Percentiles rank a stretch among this genome's conserved stretches.
phyloP scores from a whole-genome alignment of 2,797 vertebrate species.

The Balearica regulorum region DNA sequence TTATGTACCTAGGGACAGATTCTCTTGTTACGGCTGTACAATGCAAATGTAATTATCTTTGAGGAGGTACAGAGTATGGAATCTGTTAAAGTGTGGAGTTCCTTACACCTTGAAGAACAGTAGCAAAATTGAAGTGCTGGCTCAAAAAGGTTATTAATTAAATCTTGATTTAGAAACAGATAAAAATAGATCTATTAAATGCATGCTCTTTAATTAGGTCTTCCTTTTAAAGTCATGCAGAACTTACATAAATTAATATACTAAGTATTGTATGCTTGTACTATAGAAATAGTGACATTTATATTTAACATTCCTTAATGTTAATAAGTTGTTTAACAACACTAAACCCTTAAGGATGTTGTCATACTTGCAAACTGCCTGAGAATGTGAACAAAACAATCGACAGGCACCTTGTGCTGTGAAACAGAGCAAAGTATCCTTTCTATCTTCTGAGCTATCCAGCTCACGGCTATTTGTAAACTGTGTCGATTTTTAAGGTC shows the following conservation, averaged over 20 bases:
- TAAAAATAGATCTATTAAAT: constrained; percentile 8
- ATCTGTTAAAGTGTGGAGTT: neutral
- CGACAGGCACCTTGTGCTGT: neutral
- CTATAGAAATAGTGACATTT: neutral
- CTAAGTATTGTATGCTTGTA: neutral
- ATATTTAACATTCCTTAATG: neutral
- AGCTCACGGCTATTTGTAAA: neutral
- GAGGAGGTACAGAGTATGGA: neutral
- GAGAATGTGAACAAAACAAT: neutral
- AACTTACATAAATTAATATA: neutral
- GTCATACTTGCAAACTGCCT: neutral
- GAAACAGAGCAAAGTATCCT: neutral
- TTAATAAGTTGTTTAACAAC: neutral
- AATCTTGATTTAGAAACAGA: neutral
- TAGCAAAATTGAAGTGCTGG: neutral
- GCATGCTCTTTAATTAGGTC: neutral
- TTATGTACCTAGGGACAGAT: neutral
- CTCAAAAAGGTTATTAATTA: constrained; percentile 6
- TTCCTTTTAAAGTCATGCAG: neutral
- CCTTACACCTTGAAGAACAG: neutral
- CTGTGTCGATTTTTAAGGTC: neutral
- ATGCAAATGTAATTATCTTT: neutral
- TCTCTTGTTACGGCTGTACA: neutral
- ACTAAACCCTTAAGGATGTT: neutral
- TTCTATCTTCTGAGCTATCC: neutral